Percentiles rank a stretch among this genome's conserved stretches.
phyloP scores from a whole-genome alignment of 2,888 invertebrate genomes.

The Dicroscelio sp. region DNA sequence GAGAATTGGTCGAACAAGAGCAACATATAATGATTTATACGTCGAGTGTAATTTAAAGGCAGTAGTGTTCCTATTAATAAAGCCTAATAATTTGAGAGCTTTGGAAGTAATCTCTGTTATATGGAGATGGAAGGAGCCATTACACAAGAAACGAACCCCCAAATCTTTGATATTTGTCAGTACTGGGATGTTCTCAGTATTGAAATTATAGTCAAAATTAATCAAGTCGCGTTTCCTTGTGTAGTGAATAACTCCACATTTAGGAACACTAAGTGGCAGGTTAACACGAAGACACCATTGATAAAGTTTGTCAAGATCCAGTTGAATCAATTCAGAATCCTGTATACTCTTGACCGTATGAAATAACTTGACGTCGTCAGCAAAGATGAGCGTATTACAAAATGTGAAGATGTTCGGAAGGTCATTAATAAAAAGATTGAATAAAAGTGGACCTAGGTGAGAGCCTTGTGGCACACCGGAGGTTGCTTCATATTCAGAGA shows the following conservation, averaged over 20 bases:
- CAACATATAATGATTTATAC: too few relatives aligned
- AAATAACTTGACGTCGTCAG: not conserved
- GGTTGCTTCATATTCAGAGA: not conserved
- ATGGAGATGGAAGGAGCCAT: too few relatives aligned
- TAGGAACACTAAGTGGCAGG: too few relatives aligned
- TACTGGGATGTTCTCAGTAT: too few relatives aligned
- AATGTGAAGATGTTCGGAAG: not conserved
- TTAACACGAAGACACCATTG: not conserved
- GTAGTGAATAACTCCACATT: too few relatives aligned
- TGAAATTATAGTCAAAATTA: too few relatives aligned
- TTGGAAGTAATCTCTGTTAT: too few relatives aligned
- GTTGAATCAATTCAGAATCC: not conserved
- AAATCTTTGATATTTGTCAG: too few relatives aligned
- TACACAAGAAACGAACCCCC: too few relatives aligned
- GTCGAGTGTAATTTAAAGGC: too few relatives aligned
- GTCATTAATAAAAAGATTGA: not conserved
- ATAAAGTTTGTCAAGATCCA: not conserved
- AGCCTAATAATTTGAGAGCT: not conserved
- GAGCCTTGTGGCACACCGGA: not conserved
- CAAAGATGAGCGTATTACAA: not conserved
- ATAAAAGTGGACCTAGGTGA: not conserved
- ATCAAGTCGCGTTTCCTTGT: too few relatives aligned
- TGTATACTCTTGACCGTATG: not conserved
- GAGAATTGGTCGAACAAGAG: not conserved
- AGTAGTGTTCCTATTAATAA: not conserved